Base-by-base conservation (phyloP, 2,888 invertebrate species). In the Idaea biselata region DNA sequence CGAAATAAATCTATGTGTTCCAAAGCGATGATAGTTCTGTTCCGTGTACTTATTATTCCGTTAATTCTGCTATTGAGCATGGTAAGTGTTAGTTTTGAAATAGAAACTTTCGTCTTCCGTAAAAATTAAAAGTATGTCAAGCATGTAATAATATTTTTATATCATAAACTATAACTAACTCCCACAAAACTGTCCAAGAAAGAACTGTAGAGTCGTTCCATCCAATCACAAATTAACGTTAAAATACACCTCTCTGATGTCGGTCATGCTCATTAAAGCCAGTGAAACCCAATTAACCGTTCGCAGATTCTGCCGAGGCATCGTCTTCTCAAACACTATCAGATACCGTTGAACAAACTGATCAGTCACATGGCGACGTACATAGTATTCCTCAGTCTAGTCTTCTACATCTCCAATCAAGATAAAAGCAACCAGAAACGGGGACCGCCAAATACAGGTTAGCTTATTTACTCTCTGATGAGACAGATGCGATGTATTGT, bases 321-420 rank as follows among this genome's bases (percentile, higher is more conserved):
- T 70, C 71, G 80, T 14, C 77, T 87, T 61, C 90, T 94, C 17
- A 89, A 86, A 65, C 91, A 93, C 76, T 95, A 93, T 92, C 87
- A 90, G 71, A 91, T 95, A 73, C 96, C 96, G 32, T 90, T 95
- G 68, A 95, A 95, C 82, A 95, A 95, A 85, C 95, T 96, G 87
- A 93, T 96, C 73, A 95, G 94, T 60, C 95, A 94, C 75, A 90
- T 94, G 6, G 93, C 95, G 16, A 94, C 95, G 16, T 96, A 95
- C 80, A 78, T 95, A 62, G 86, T 95, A 66, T 96, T 96, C 84
- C 91, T 96, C 59, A 76, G 93, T 1, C 80, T 95, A 66, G 92
- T 96, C 65, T 94, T 94, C 78, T 73, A 93, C 59, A 93, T 94
- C 74, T 94, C 94, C 32, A 94, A 94, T 83, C 84, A 92, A 77